Percentiles rank a stretch among this genome's conserved stretches.
Evolutionary conservation across 2,113 vertebrate species (phyloP).

Genomic region (Pseudorectes ferrugineus): DNA sequence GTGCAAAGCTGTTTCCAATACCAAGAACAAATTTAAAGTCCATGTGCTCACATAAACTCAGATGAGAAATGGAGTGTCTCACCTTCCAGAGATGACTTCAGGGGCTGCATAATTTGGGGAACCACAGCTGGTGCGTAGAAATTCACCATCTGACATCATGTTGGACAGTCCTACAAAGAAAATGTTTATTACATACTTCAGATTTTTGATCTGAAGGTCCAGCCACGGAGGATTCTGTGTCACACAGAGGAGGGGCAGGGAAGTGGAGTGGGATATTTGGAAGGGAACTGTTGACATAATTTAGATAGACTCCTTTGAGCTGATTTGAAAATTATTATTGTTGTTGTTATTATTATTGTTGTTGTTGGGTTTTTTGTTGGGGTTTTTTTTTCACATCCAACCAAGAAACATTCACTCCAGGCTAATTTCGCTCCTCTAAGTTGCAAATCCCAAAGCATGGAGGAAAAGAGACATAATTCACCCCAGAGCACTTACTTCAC

Average conservation of each 20-base stretch:
- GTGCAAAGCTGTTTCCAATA: not conserved
- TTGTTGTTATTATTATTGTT: not conserved
- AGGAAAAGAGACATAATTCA: not conserved
- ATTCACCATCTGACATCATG: slow-evolving; percentile 99
- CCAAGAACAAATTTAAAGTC: not conserved
- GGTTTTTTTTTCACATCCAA: not conserved
- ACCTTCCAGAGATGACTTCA: slow-evolving; percentile 99
- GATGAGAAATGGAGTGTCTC: not conserved
- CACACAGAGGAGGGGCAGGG: not conserved
- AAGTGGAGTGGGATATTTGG: not conserved
- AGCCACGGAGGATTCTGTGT: rapidly evolving
- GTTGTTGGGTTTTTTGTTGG: not conserved
- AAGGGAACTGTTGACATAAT: not conserved
- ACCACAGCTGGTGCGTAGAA: slow-evolving; percentile 94
- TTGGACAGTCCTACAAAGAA: slow-evolving; percentile 88
- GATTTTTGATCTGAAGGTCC: not conserved
- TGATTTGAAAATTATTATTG: not conserved
- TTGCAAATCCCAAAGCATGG: not conserved
- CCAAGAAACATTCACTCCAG: not conserved
- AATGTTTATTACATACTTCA: not conserved
- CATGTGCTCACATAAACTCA: not conserved
- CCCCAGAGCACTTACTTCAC: not conserved
- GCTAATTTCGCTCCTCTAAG: not conserved
- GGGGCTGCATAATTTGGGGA: slow-evolving; percentile 98
- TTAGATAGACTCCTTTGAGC: not conserved